Evolutionary conservation across 2,797 vertebrate species (phyloP).

Genomic region (Sebastes itinus): DNA sequence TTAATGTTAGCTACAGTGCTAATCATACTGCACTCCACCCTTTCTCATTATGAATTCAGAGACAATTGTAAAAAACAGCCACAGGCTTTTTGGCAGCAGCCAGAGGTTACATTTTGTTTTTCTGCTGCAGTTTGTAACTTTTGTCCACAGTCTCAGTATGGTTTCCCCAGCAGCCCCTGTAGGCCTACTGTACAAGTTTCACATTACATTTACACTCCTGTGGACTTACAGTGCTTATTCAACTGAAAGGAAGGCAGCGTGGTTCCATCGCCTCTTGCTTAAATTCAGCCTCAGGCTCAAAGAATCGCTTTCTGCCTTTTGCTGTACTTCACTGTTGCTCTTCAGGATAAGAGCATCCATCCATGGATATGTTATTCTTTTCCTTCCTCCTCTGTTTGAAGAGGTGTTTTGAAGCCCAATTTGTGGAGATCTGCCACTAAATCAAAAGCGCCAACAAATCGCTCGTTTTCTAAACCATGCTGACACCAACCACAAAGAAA

Average conservation of each 20-base stretch:
- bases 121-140: constrained; percentile 22
- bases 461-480: neutral
- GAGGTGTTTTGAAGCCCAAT: constrained; percentile 1
- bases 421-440: neutral
- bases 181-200: constrained; percentile 32
- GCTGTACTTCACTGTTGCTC: constrained; percentile 21
- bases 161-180: neutral
- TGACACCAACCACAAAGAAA: neutral
- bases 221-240: constrained; percentile 52
- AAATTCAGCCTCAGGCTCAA: constrained; percentile 25
- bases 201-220: constrained; percentile 42
- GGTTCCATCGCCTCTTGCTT: constrained; percentile 30
- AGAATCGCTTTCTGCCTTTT: constrained; percentile 28
- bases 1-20: neutral
- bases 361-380: constrained; percentile 27
- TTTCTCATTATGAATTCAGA: neutral
- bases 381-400: constrained; percentile 14
- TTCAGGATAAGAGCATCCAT: constrained; percentile 33
- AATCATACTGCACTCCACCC: neutral
- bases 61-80: neutral
- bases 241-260: constrained; percentile 45
- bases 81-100: neutral
- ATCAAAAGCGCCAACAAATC: neutral
- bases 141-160: constrained; percentile 28
- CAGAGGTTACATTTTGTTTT: neutral